Conservation (phyloP, 2,797 vertebrate genomes). For the Sebastes oblongus region DNA sequence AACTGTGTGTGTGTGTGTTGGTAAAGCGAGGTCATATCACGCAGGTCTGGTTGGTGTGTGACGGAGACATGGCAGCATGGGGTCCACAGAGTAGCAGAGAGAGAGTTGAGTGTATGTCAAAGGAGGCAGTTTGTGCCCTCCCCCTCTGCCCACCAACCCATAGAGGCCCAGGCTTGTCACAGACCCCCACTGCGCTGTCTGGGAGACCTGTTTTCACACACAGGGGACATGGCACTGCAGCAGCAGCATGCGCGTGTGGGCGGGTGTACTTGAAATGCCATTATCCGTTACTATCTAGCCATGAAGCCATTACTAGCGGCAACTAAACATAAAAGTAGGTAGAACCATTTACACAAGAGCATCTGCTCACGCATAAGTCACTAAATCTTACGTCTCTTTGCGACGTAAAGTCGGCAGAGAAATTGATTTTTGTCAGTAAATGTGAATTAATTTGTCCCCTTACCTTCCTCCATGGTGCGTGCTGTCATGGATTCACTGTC, state of each 20-base stretch:
- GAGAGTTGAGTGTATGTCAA: constrained; percentile 54
- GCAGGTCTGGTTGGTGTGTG: constrained; percentile 53
- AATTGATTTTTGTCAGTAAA: constrained; percentile 15
- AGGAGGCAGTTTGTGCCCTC: constrained; percentile 46
- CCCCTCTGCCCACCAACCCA: constrained; percentile 47
- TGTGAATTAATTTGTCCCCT: constrained; percentile 41
- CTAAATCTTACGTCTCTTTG: constrained; percentile 18
- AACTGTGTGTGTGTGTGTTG: background rate
- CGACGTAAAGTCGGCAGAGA: constrained; percentile 11
- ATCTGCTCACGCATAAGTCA: constrained; percentile 39
- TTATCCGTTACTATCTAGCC: constrained; percentile 67
- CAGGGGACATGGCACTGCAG: constrained; percentile 57
- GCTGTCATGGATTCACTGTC: constrained; percentile 95
- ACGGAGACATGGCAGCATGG: constrained; percentile 62
- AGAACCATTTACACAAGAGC: constrained; percentile 48
- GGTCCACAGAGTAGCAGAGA: constrained; percentile 53
- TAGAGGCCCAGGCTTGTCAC: constrained; percentile 61
- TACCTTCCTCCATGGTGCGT: constrained; percentile 94
- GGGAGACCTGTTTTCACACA: constrained; percentile 71
- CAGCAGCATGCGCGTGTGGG: constrained; percentile 56
- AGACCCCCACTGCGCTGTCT: constrained; percentile 66
- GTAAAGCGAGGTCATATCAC: constrained; percentile 32
- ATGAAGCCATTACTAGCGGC: constrained; percentile 50
- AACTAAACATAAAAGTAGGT: constrained; percentile 54
- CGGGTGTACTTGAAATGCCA: constrained; percentile 71